These are phyloP conservation scores for Oophaga sylvatica DNA, from an alignment of 2,797 vertebrate species.

Conservation along the genomic window DNA sequence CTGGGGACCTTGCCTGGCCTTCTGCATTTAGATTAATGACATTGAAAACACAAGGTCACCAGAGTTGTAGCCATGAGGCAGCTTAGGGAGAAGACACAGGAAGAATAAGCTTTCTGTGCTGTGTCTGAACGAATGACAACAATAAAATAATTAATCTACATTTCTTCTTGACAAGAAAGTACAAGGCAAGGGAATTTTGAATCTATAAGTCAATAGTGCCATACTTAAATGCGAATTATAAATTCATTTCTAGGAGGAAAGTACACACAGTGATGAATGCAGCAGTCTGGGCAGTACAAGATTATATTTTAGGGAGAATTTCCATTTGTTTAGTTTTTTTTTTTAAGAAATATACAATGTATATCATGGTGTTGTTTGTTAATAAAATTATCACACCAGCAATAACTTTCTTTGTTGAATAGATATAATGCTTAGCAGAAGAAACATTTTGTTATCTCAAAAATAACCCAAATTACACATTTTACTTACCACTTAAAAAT, in stretches of 20 bases:
- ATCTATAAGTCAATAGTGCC: constrained; percentile 35
- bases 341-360: background rate
- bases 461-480: background rate
- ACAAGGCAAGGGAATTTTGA: background rate
- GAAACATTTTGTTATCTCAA: background rate
- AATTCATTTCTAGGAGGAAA: constrained; percentile 11
- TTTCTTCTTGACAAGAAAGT: constrained; percentile 38
- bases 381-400: background rate
- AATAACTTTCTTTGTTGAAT: background rate
- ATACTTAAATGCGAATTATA: constrained; percentile 17
- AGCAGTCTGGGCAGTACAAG: background rate
- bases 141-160: constrained; percentile 53
- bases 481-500: background rate
- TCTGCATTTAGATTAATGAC: constrained; percentile 61
- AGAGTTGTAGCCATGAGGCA: constrained; percentile 25
- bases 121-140: constrained; percentile 22
- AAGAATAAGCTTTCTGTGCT: constrained; percentile 21
- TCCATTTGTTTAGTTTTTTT: background rate
- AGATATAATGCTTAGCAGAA: too few species aligned
- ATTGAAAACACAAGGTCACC: constrained; percentile 58
- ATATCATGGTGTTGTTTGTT: background rate
- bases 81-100: background rate
- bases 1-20: constrained; percentile 51
- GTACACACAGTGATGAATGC: constrained; percentile 22
- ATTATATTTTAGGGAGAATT: background rate